These are phyloP conservation scores for Drosophila tropicalis DNA, from an alignment of 1,140 invertebrate genomes.

Conservation along the genomic window DNA sequence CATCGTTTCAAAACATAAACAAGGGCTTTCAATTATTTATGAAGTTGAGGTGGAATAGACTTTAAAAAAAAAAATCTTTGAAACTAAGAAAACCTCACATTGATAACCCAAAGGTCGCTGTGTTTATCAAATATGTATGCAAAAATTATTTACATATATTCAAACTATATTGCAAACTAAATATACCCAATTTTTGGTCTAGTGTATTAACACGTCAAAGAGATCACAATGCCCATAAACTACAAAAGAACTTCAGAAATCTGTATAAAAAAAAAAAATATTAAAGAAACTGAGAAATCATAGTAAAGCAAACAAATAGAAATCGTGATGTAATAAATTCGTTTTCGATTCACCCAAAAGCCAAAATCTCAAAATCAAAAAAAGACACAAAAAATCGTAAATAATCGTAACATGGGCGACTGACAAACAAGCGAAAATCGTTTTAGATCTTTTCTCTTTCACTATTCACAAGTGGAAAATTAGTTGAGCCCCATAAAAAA, in stretches of 20 bases:
- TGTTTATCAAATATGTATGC: too few species aligned
- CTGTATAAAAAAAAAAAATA: conserved; percentile 9
- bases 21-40: too few species aligned
- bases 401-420: conserved; percentile 56
- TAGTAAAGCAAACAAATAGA: conserved; percentile 27
- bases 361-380: background rate
- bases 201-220: conserved; percentile 13
- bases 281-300: conserved; percentile 38
- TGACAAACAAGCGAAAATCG: conserved; percentile 64
- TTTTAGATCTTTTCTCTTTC: conserved; percentile 14
- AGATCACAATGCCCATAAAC: conserved; percentile 43
- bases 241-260: conserved; percentile 47
- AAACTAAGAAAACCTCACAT: too few species aligned
- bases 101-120: too few species aligned
- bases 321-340: conserved; percentile 78
- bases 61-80: too few species aligned
- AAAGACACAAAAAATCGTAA: conserved; percentile 52
- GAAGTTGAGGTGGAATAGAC: too few species aligned
- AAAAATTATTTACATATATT: too few species aligned
- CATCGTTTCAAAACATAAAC: too few species aligned
- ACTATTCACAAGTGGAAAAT: conserved; percentile 70
- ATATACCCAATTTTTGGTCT: background rate
- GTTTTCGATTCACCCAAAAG: background rate
- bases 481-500: conserved; percentile 53
- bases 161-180: background rate